Evolutionary conservation across 2,797 vertebrate genomes (phyloP).

Genomic region (Acanthornis magna): DNA sequence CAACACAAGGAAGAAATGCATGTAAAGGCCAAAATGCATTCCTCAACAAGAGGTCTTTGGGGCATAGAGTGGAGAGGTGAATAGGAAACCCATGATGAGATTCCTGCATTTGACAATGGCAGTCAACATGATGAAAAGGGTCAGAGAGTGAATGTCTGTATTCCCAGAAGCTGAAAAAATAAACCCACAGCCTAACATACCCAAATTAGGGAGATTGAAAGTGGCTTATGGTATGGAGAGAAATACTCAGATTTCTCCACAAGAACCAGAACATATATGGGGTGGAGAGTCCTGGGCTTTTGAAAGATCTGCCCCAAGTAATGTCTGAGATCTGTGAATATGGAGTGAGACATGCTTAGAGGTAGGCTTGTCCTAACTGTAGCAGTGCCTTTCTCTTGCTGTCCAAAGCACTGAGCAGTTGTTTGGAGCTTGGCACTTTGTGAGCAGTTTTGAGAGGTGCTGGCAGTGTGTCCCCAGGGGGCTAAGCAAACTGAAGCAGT

Average conservation of each 20-base stretch:
- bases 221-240: background rate
- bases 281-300: background rate
- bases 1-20: background rate
- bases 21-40: background rate
- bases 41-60: background rate
- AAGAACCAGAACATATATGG: background rate
- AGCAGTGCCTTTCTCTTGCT: background rate
- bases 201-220: background rate
- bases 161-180: background rate
- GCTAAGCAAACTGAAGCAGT: background rate
- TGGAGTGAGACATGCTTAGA: background rate
- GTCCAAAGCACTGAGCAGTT: background rate
- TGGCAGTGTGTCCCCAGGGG: background rate
- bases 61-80: background rate
- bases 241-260: background rate
- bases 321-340: background rate
- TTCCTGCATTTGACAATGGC: background rate
- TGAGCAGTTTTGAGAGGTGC: background rate
- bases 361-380: background rate
- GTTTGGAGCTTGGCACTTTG: background rate
- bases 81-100: background rate
- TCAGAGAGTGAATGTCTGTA: background rate
- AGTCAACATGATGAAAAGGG: background rate
- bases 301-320: background rate
- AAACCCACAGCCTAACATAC: background rate